A percentile compares a stretch with the other conserved stretches of the same genome.
phyloP scores from a whole-genome alignment of 2,797 vertebrate genomes.

The Phalanger gymnotis region DNA sequence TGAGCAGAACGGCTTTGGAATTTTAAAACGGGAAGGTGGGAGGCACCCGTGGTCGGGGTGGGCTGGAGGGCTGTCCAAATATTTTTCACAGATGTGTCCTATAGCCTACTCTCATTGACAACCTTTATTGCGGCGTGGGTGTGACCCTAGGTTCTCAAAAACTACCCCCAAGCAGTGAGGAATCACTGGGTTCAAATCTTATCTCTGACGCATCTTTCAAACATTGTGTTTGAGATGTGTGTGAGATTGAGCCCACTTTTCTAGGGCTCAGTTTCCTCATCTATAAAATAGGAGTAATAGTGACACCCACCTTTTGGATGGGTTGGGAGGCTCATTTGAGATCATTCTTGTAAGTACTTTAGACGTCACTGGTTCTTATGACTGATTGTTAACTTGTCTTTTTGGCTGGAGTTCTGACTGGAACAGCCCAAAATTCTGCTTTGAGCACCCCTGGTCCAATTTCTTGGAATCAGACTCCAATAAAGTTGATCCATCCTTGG shows the following conservation, averaged over 20 bases:
- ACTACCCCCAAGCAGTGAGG: neutral
- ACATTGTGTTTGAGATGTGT: too few species aligned
- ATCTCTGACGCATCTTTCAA: neutral
- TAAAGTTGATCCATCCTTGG: neutral
- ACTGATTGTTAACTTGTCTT: neutral
- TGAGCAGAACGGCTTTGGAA: accelerated
- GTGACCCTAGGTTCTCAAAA: accelerated
- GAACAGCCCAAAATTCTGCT: neutral
- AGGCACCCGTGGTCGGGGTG: neutral
- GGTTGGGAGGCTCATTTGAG: neutral
- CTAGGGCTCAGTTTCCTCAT: neutral
- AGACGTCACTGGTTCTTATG: neutral
- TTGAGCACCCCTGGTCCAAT: neutral
- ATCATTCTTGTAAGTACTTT: neutral
- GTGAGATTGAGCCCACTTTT: neutral
- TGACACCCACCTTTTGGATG: neutral
- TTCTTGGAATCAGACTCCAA: neutral
- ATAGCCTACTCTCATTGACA: neutral
- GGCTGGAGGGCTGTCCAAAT: neutral
- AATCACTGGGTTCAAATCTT: neutral
- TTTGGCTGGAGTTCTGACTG: neutral
- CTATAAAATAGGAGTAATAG: neutral
- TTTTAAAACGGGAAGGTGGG: too few species aligned
- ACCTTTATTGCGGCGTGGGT: neutral
- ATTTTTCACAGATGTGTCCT: neutral